Percentiles rank a stretch among this genome's conserved stretches.
These are phyloP conservation scores for Fukomys damarensis DNA, from an alignment of 2,113 vertebrate genomes.

Conservation along the genomic window DNA sequence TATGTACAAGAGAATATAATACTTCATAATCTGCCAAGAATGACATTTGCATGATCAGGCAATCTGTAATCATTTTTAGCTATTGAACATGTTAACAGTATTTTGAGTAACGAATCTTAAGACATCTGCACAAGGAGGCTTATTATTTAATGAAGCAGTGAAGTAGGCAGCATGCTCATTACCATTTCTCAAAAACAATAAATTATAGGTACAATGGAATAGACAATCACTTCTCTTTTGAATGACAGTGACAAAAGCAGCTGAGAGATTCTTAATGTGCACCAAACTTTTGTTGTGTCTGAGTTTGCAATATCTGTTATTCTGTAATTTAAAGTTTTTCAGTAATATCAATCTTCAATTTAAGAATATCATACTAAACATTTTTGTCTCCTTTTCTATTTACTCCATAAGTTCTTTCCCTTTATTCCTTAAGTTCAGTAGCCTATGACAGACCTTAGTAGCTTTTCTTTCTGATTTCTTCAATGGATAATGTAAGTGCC, in stretches of 20 bases:
- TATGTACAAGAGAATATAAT: not conserved
- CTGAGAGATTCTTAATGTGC: not conserved
- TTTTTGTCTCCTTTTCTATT: not conserved
- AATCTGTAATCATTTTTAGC: not conserved
- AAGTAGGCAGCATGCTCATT: not conserved
- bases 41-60: not conserved
- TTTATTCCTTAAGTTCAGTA: not conserved
- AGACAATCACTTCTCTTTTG: not conserved
- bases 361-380: not conserved
- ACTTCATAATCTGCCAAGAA: not conserved
- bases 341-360: not conserved
- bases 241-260: not conserved
- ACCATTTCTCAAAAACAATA: not conserved
- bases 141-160: not conserved
- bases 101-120: slow-evolving; percentile 2
- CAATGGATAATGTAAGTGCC: not conserved
- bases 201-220: not conserved
- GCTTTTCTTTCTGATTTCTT: not conserved
- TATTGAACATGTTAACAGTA: not conserved
- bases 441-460: not conserved
- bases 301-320: not conserved
- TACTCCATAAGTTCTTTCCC: not conserved
- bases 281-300: not conserved
- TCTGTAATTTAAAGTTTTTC: not conserved
- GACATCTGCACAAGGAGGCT: not conserved